phyloP scores from a whole-genome alignment of 2,888 invertebrate genomes.

The Amiota minor region DNA sequence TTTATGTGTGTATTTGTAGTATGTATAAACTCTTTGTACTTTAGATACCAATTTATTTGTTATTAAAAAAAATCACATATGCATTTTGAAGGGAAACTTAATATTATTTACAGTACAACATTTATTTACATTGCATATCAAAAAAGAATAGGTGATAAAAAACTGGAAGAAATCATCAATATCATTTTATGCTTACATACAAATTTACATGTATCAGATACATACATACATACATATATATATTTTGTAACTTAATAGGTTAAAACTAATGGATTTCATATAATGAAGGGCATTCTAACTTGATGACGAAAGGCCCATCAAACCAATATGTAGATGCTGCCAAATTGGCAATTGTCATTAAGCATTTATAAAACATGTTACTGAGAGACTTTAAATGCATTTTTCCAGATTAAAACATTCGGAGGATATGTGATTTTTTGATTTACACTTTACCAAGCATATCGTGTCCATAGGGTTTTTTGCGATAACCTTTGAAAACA shows the following conservation, averaged over 20 bases:
- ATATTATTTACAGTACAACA: background rate
- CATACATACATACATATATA: too few species aligned
- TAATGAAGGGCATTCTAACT: background rate
- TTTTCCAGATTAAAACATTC: too few species aligned
- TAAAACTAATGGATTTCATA: too few species aligned
- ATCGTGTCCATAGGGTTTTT: constrained; percentile 82
- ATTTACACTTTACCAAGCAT: constrained; percentile 81
- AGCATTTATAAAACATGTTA: background rate
- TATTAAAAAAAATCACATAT: constrained; percentile 24
- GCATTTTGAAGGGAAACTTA: constrained; percentile 3
- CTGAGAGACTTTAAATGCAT: background rate
- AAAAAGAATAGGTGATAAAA: background rate
- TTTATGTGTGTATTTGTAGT: too few species aligned
- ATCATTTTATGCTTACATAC: background rate
- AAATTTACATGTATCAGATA: background rate
- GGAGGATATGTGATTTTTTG: background rate
- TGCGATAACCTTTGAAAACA: constrained; percentile 79
- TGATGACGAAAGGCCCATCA: background rate
- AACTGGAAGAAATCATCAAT: background rate
- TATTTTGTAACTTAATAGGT: too few species aligned
- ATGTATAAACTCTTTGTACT: too few species aligned
- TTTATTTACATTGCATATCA: background rate
- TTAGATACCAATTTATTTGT: too few species aligned
- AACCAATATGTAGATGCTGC: background rate
- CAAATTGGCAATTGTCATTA: background rate